Conservation (phyloP, 2,113 vertebrate species). For the Hippopotamus amphibius region DNA sequence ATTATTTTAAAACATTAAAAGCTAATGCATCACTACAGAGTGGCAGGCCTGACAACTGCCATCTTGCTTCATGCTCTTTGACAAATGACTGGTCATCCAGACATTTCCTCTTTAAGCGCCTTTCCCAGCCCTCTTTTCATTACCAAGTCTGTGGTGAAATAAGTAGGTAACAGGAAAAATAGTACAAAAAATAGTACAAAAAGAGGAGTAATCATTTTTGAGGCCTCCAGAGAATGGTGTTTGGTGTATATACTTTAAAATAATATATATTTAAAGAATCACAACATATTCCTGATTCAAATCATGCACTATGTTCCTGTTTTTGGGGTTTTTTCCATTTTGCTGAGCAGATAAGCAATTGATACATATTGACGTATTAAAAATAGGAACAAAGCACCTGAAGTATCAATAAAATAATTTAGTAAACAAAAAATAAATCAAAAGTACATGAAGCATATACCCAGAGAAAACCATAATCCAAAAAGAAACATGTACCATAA, state of each 20-base stretch:
- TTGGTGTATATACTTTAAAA: neutral
- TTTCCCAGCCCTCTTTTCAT: constrained; percentile 17
- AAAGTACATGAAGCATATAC: neutral
- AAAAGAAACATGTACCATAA: too few species aligned
- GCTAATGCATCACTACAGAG: constrained; percentile 64
- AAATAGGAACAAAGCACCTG: neutral
- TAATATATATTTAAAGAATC: neutral
- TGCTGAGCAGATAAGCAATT: neutral
- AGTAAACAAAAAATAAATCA: neutral
- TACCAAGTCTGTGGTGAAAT: constrained; percentile 8
- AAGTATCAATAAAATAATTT: constrained; percentile 12
- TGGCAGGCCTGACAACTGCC: constrained; percentile 48
- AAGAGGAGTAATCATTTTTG: neutral
- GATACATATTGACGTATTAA: neutral
- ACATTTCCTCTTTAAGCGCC: constrained; percentile 32
- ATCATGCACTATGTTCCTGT: neutral
- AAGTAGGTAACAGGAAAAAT: constrained; percentile 16
- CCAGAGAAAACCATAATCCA: too few species aligned
- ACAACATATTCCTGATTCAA: neutral
- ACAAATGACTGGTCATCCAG: constrained; percentile 55
- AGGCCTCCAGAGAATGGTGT: neutral
- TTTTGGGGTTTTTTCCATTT: neutral
- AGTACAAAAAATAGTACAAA: neutral
- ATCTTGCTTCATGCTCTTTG: constrained; percentile 54
- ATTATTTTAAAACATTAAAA: constrained; percentile 80